Base-by-base conservation (phyloP, 2,113 vertebrate species). In the Oxyruncus cristatus region DNA sequence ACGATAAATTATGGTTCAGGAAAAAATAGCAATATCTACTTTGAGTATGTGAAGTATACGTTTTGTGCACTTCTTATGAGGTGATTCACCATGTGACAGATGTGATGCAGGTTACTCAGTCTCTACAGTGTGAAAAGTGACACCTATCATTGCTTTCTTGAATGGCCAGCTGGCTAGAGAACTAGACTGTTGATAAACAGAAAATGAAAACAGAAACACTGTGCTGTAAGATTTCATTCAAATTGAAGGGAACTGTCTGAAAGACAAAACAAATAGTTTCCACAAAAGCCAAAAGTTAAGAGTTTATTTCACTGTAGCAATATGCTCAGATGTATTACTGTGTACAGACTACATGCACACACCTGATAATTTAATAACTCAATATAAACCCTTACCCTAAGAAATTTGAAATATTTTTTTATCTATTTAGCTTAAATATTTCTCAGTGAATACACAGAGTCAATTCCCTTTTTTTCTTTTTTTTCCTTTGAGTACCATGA, bases 311-410 rank as follows among this genome's bases (percentile, higher is more conserved):
- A 71, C 16, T 72, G n/a, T 15, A 62, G 30, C 47, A 62, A 37
- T 27, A 75, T 22, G n/a, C 9, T 76, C 32, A 72, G 15, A 17
- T 68, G 26, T 58, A 49, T n/a, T 55, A 66, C 8, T 26, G 39
- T 6, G 4, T 76, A 28, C 44, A 70, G 59, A 14, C 27, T 65
- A 42, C 20, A 46, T 53, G 26, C 14, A 84, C 0, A 0, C 18
- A 7, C 35, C n/a, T 63, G 62, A 79, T 56, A 80, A 59, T 56
- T 59, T 33, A 77, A 59, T 68, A 80, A 44, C 5, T 47, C 52
- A 66, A 53, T 56, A 70, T 32, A 65, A 79, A 59, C 12, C 4
- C 24, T 83, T 79, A 35, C 4, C 23, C 15, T 67, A 59, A 55
- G n/a, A 71, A 80, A 24, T 10, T 26, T 30, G 23, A 91, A 88